These are phyloP conservation scores for Macropodus opercularis DNA, from an alignment of 2,797 vertebrate species.

Conservation along the genomic window DNA sequence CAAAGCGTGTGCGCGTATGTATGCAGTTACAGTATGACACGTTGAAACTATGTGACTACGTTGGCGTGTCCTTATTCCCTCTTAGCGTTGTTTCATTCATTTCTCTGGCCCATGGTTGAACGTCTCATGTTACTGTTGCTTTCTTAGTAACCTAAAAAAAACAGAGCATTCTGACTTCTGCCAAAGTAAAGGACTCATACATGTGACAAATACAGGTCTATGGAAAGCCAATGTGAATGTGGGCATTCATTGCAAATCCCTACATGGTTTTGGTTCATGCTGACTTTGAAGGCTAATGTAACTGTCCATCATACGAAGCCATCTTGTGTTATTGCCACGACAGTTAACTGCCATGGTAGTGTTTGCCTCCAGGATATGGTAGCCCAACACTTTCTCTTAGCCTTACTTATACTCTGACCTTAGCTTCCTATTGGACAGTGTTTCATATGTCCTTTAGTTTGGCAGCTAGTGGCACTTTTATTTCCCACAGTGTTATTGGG, in stretches of 20 bases:
- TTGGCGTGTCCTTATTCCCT: slow-evolving; percentile 57
- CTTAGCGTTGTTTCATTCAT: slow-evolving; percentile 11
- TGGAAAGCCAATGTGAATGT: slow-evolving; percentile 19
- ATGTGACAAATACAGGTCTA: neutral
- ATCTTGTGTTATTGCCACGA: slow-evolving; percentile 22
- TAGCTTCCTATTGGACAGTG: slow-evolving; percentile 8
- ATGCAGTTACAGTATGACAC: slow-evolving; percentile 32
- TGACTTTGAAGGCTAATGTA: slow-evolving; percentile 10
- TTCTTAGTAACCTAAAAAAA: slow-evolving; percentile 10
- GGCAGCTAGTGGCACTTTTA: slow-evolving; percentile 34
- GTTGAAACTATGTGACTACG: slow-evolving; percentile 48
- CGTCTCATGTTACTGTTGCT: slow-evolving; percentile 14
- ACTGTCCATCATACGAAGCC: slow-evolving; percentile 25
- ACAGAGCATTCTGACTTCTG: slow-evolving; percentile 22
- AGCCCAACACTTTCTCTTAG: slow-evolving; percentile 37
- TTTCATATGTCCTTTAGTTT: slow-evolving; percentile 45
- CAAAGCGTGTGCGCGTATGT: slow-evolving; percentile 5
- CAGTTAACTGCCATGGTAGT: slow-evolving; percentile 1
- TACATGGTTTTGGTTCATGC: slow-evolving; percentile 6
- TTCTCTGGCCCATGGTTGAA: slow-evolving; percentile 28
- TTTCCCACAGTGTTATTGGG: slow-evolving; percentile 18
- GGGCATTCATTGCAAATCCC: neutral
- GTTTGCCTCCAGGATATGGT: slow-evolving; percentile 27
- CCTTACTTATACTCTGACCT: slow-evolving; percentile 44
- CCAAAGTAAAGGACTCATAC: slow-evolving; percentile 39